Conservation (phyloP, 2,888 invertebrate species). For the Apotomis betuletana region DNA sequence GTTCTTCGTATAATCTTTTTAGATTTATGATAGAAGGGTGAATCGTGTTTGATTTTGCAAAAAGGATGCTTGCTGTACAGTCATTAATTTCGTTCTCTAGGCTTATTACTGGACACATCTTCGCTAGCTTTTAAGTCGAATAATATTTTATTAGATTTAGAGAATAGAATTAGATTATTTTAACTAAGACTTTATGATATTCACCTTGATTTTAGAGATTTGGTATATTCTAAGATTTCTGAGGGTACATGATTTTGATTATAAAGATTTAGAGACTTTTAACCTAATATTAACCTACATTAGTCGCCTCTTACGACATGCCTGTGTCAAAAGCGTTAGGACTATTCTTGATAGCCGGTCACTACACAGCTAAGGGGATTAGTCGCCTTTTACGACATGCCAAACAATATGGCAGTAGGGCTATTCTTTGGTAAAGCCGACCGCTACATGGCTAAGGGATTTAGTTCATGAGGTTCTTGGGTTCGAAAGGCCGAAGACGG, state of each 20-base stretch:
- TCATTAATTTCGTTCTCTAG: constrained; percentile 44
- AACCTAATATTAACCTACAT: constrained; percentile 1
- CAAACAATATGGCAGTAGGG: not conserved
- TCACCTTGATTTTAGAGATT: no score
- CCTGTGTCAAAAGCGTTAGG: not conserved
- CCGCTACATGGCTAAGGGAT: constrained; percentile 3
- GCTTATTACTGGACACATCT: constrained; percentile 45
- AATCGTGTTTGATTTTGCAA: constrained; percentile 48
- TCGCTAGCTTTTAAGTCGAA: constrained; percentile 47
- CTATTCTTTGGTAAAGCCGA: constrained; percentile 13
- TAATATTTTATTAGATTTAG: constrained; percentile 17
- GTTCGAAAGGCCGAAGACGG: not conserved
- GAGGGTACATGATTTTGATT: no score
- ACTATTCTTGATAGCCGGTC: constrained; percentile 1
- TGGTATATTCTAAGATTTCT: no score
- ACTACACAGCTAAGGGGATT: not conserved
- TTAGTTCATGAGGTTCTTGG: not conserved
- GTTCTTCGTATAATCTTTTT: constrained; percentile 45
- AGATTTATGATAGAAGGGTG: constrained; percentile 47
- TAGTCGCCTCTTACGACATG: constrained; percentile 16
- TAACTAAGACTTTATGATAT: no score
- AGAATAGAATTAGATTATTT: no score
- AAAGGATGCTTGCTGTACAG: constrained; percentile 30
- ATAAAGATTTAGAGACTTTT: not conserved
- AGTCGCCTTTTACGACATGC: constrained; percentile 16